Conservation (phyloP, 2,888 invertebrate genomes). For the Pseudococcus jackbeardsleyi region DNA sequence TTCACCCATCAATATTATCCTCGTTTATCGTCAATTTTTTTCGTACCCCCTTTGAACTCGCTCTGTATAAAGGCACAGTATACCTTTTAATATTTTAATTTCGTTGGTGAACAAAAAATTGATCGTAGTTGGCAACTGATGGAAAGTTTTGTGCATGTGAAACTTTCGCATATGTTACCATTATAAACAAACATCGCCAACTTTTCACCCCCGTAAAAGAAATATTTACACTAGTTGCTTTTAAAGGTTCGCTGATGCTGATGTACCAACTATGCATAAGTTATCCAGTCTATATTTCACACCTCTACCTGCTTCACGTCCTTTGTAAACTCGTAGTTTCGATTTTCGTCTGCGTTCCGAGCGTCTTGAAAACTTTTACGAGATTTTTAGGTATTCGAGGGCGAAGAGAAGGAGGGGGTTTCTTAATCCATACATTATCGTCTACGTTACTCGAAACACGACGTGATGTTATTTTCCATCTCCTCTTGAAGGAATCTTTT, state of each 20-base stretch:
- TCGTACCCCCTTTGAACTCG: not conserved
- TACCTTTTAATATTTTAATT: constrained; percentile 38
- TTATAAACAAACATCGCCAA: not conserved
- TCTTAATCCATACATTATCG: too few species aligned
- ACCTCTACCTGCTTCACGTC: not conserved
- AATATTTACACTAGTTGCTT: constrained; percentile 1
- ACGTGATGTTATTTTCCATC: not conserved
- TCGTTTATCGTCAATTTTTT: not conserved
- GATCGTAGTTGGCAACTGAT: not conserved
- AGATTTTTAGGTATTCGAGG: too few species aligned
- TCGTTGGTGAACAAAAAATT: not conserved
- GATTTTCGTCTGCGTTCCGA: not conserved
- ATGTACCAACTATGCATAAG: not conserved
- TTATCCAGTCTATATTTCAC: not conserved
- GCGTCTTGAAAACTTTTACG: too few species aligned
- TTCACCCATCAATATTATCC: constrained; percentile 24
- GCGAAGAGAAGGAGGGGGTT: too few species aligned
- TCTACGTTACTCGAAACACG: too few species aligned
- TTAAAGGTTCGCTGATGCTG: not conserved
- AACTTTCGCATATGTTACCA: not conserved
- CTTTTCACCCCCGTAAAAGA: not conserved
- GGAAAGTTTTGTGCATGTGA: not conserved
- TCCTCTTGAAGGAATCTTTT: not conserved
- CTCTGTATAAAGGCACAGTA: not conserved
- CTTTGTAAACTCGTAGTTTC: not conserved